Conservation (phyloP, 2,113 vertebrate species). For the Vulpes vulpes region DNA sequence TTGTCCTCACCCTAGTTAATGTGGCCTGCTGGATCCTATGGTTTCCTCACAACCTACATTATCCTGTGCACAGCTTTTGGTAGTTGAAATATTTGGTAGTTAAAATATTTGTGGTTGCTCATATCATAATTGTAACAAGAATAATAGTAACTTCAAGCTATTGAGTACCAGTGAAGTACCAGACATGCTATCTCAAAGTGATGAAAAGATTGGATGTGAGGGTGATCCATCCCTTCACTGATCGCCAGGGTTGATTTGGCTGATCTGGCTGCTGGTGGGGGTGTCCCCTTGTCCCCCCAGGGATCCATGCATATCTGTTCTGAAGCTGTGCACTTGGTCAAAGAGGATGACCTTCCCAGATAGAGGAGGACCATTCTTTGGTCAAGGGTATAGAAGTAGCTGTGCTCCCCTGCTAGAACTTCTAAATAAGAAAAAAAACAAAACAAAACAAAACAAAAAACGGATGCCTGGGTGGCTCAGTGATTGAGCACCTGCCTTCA, state of each 20-base stretch:
- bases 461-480: too few relatives aligned
- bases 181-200: neutral
- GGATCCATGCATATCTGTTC: neutral
- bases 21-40: neutral
- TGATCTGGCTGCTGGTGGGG: neutral
- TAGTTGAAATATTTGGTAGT: neutral
- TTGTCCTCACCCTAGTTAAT: neutral
- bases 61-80: neutral
- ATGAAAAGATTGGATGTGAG: neutral
- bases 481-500: too few relatives aligned
- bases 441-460: neutral
- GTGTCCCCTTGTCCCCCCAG: neutral
- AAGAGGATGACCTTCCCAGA: neutral
- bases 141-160: slow-evolving; percentile 20
- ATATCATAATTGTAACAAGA: neutral
- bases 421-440: neutral
- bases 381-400: neutral
- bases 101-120: neutral
- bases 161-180: neutral
- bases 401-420: neutral
- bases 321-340: neutral
- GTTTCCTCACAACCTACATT: neutral
- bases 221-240: neutral
- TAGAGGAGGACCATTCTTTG: neutral
- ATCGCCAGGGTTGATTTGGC: neutral